These are phyloP conservation scores for Pao palembangensis DNA, from an alignment of 2,113 vertebrate genomes.

Conservation along the genomic window DNA sequence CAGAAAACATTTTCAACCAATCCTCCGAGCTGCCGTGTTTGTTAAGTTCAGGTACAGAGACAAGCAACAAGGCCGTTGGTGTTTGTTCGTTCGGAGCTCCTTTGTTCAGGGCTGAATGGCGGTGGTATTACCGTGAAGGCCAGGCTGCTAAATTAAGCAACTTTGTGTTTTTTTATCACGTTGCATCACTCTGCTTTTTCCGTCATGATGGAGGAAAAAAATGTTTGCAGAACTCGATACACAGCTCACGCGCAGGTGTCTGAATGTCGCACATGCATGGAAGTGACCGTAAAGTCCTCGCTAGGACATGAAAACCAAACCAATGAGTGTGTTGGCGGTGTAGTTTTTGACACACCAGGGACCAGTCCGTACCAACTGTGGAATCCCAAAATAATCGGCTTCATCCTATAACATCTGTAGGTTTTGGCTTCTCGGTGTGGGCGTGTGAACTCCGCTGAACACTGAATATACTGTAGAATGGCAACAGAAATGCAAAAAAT, in stretches of 20 bases:
- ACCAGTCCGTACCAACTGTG: too few species aligned
- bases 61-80: constrained; percentile 44
- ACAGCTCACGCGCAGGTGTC: constrained; percentile 2
- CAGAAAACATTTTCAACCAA: constrained; percentile 4
- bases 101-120: constrained; percentile 33
- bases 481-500: neutral
- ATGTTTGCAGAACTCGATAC: constrained; percentile 24
- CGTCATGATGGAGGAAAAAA: neutral
- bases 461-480: neutral
- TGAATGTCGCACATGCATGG: neutral
- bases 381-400: neutral
- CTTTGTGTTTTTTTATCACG: constrained; percentile 19
- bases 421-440: neutral
- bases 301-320: too few species aligned
- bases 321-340: neutral
- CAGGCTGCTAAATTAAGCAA: constrained; percentile 17
- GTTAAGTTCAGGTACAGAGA: neutral
- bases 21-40: constrained; percentile 3
- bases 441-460: neutral
- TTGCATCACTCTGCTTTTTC: constrained; percentile 6
- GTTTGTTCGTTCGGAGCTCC: constrained; percentile 15
- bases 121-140: constrained; percentile 9
- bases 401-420: neutral
- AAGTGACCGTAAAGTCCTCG: too few species aligned
- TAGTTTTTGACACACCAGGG: neutral